Evolutionary conservation across 2,113 vertebrate species (phyloP).

Genomic region (Eleginops maclovinus): DNA sequence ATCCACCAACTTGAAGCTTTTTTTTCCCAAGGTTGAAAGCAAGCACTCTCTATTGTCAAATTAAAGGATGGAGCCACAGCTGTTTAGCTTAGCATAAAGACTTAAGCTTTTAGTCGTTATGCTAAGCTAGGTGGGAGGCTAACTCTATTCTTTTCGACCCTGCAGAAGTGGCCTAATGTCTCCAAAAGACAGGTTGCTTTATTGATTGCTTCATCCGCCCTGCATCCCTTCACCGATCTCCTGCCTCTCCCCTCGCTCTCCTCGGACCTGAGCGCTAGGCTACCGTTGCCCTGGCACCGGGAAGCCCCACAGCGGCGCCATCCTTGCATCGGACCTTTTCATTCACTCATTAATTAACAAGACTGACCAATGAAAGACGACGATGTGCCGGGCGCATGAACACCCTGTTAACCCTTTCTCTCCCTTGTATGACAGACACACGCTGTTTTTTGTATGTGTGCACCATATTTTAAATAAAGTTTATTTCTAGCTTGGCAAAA

Average conservation of each 20-base stretch:
- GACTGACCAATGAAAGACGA: slow-evolving; percentile 72
- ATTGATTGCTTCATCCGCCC: neutral
- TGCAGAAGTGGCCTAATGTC: no score
- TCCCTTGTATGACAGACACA: slow-evolving; percentile 46
- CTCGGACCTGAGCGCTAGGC: slow-evolving; percentile 35
- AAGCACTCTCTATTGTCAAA: no score
- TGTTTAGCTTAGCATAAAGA: no score
- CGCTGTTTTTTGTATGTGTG: slow-evolving; percentile 47
- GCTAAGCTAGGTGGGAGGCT: neutral
- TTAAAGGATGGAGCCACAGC: no score
- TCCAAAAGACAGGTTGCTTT: neutral
- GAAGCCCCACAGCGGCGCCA: slow-evolving; percentile 36
- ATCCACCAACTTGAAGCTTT: no score
- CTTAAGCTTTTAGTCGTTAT: neutral
- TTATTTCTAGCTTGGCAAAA: slow-evolving; percentile 42
- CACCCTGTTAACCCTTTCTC: slow-evolving; percentile 41
- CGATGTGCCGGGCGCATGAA: slow-evolving; percentile 65
- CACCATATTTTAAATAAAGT: slow-evolving; percentile 69
- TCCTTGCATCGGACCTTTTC: slow-evolving; percentile 64
- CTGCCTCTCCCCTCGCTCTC: slow-evolving; percentile 13
- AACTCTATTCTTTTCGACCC: no score
- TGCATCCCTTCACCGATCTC: neutral
- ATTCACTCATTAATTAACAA: slow-evolving; percentile 73
- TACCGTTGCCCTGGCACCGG: slow-evolving; percentile 46
- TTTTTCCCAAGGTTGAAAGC: no score